Evolutionary conservation across 2,797 vertebrate species (phyloP), one percentile per base, ranked within the genome.

Genomic region (Hirundo rustica): DNA sequence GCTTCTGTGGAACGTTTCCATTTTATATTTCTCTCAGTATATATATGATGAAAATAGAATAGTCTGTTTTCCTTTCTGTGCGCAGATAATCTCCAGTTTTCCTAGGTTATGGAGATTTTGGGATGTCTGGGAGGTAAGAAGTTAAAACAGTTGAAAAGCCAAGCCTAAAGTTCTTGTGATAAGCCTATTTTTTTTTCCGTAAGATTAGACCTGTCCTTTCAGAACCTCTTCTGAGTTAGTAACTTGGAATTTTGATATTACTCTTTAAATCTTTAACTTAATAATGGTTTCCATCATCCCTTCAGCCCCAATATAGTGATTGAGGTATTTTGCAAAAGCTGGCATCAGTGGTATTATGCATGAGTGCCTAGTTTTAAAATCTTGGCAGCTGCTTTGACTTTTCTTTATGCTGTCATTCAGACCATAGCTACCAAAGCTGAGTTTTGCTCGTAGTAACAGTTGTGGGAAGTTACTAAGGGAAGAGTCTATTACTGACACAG

Each of bases 351-450:
- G 7, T 74, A 62, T 88, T 84, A 55, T 72, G 34, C 45, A 23
- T 36, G 42, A 89, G 58, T 83, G 51, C 27, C 78, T 88, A 26
- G 61, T 80, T 89, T 91, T 81, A 85, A 89, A 89, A 80, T 75
- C 65, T 75, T 91, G 76, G 68, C 72, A 93, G 75, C 89, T 83
- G 73, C 76, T 55, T 93, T 73, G 81, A 84, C 76, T 96, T 87
- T 76, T 91, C 80, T 93, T 67, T 78, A 42, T 89, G 72, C 38
- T 85, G 73, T 81, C 47, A 64, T 77, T 92, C 48, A 83, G 75
- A 77, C 62, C 58, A 50, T 51, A 85, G 54, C 85, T 92, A 70
- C 58, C 62, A 62, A 89, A 68, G 58, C 20, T 89, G 72, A 88
- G 51, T 92, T 95, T 89, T 85, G 62, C 85, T 75, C 4, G 1